Evolutionary conservation across 2,797 vertebrate genomes (phyloP).

Genomic region (Poecilia velifera): DNA sequence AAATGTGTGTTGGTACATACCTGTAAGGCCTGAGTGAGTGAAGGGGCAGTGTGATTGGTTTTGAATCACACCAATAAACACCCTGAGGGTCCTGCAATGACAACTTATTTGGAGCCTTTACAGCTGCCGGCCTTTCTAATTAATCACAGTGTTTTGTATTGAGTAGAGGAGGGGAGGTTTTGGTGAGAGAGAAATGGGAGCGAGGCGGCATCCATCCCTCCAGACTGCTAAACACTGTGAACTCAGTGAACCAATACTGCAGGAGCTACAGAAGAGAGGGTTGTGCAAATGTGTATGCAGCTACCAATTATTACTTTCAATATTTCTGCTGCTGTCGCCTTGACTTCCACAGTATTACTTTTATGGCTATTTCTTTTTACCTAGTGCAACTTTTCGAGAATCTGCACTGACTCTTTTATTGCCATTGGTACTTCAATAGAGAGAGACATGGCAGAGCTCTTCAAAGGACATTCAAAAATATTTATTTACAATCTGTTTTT

Average conservation of each 20-base stretch:
- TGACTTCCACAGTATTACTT: neutral
- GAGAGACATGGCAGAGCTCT: neutral
- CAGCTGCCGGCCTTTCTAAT: conserved; percentile 67
- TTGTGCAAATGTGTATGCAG: conserved; percentile 18
- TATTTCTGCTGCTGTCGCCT: neutral
- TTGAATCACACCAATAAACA: conserved; percentile 41
- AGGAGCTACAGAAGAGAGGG: conserved; percentile 23
- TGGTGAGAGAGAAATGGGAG: conserved; percentile 42
- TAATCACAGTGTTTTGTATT: conserved; percentile 73
- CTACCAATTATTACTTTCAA: conserved; percentile 9
- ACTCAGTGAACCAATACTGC: conserved; percentile 66
- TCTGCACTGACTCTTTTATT: neutral
- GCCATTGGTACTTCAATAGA: neutral
- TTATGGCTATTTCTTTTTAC: conserved; percentile 1
- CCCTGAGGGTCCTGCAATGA: conserved; percentile 51
- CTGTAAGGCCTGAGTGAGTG: conserved; percentile 27
- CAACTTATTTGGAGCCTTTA: conserved; percentile 68
- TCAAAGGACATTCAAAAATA: neutral
- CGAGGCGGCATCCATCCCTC: conserved; percentile 43
- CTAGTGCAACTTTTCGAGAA: neutral
- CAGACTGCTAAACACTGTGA: conserved; percentile 71
- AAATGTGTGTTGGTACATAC: conserved; percentile 40
- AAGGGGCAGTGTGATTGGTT: conserved; percentile 52
- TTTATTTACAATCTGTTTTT: neutral
- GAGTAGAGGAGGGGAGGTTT: conserved; percentile 53